These are phyloP conservation scores for Bombus confusus DNA, from an alignment of 1,140 invertebrate genomes.

Conservation along the genomic window DNA sequence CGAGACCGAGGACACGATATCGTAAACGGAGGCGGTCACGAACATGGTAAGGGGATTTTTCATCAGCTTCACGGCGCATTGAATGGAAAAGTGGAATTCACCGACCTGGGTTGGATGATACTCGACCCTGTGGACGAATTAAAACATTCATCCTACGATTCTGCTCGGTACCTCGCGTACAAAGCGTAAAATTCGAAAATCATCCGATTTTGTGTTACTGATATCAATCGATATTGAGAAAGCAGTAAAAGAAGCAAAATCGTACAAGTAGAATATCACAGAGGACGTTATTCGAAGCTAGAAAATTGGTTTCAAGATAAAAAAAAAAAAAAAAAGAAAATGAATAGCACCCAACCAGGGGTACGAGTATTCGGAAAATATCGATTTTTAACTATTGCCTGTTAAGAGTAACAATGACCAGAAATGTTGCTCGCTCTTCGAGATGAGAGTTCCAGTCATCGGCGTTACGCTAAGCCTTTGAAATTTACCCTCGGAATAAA, in stretches of 20 bases:
- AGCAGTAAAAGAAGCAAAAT: no score
- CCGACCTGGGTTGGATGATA: conserved; percentile 74
- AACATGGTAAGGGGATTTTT: conserved; percentile 72
- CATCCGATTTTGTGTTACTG: no score
- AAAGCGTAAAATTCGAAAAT: not conserved
- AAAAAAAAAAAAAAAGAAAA: no score
- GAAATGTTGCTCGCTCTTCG: conserved; percentile 68
- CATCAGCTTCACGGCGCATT: conserved; percentile 76
- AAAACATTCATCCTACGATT: not conserved
- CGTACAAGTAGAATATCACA: no score
- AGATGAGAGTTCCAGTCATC: conserved; percentile 70
- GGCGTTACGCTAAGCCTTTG: conserved; percentile 75
- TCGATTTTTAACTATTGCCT: not conserved
- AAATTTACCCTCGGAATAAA: conserved; percentile 73
- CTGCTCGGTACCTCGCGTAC: not conserved
- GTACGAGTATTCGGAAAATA: no score
- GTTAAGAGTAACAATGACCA: conserved; percentile 52
- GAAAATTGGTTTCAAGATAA: no score
- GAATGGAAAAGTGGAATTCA: conserved; percentile 73
- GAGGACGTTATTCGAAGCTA: no score
- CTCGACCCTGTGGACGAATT: conserved; percentile 72
- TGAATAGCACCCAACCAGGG: no score
- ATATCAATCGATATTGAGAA: no score
- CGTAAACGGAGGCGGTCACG: conserved; percentile 70
- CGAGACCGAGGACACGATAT: conserved; percentile 64